Percentiles rank a stretch among this genome's conserved stretches.
These are phyloP conservation scores for Sebastes trivittatus DNA, from an alignment of 2,797 vertebrate genomes.

Conservation along the genomic window DNA sequence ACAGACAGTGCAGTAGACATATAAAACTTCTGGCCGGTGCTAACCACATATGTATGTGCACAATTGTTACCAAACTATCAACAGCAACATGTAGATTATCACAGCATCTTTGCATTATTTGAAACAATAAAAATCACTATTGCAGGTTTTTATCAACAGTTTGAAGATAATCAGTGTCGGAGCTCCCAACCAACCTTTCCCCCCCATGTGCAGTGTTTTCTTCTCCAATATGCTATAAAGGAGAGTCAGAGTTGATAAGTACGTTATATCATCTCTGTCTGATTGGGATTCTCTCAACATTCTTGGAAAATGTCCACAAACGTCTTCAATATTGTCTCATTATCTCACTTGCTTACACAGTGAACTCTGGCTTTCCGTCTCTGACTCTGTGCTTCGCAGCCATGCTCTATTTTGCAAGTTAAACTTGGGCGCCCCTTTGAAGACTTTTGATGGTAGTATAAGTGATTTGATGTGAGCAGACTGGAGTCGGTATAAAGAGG, in stretches of 20 bases:
- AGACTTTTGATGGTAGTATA: conserved; percentile 34
- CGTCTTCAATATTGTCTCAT: conserved; percentile 42
- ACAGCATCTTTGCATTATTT: background rate
- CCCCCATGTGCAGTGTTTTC: conserved; percentile 9
- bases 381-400: background rate
- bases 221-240: conserved; percentile 11
- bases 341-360: conserved; percentile 14
- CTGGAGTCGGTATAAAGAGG: conserved; percentile 26
- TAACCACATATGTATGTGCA: background rate
- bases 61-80: background rate
- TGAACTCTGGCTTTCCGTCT: conserved; percentile 2
- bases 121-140: background rate
- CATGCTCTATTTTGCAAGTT: conserved; percentile 17
- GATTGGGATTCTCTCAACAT: conserved; percentile 38
- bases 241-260: background rate
- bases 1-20: background rate
- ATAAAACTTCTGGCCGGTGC: background rate
- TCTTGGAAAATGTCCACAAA: conserved; percentile 45
- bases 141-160: background rate
- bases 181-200: background rate
- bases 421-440: conserved; percentile 26
- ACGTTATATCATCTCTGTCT: background rate
- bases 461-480: conserved; percentile 35
- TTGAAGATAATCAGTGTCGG: conserved; percentile 5
- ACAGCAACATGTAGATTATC: background rate